phyloP scores from a whole-genome alignment of 1,140 invertebrate species.

The Oreohelix idahoensis region DNA sequence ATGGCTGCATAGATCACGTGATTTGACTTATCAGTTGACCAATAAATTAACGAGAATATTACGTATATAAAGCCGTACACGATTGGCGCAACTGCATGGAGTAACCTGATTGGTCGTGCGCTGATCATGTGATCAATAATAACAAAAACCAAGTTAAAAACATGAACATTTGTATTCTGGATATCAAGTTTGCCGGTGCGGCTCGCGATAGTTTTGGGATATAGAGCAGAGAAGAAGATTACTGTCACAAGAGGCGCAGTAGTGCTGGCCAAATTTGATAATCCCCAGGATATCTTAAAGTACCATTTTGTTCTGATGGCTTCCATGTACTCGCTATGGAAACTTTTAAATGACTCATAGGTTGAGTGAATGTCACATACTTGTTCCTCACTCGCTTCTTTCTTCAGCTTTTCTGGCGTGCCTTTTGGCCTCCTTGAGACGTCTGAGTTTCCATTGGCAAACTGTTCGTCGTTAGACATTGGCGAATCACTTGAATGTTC shows the following conservation, averaged over 20 bases:
- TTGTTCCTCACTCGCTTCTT: no score
- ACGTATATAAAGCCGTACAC: conserved; percentile 56
- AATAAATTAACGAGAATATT: conserved; percentile 58
- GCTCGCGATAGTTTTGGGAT: conserved; percentile 9
- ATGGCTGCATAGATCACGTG: conserved; percentile 57
- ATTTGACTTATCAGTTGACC: conserved; percentile 50
- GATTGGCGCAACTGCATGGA: conserved; percentile 54
- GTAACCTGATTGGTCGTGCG: conserved; percentile 56
- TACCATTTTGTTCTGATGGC: conserved; percentile 44
- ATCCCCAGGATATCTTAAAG: conserved; percentile 54
- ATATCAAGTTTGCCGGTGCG: no score
- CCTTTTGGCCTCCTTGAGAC: no score
- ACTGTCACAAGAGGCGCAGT: conserved; percentile 52
- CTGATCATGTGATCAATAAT: conserved; percentile 51
- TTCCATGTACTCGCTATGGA: no score
- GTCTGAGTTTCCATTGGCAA: no score
- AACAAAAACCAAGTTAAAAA: conserved; percentile 53
- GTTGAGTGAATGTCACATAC: no score
- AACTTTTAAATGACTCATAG: no score
- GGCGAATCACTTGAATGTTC: no score
- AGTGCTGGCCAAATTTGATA: conserved; percentile 51
- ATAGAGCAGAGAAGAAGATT: conserved; percentile 58
- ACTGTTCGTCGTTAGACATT: no score
- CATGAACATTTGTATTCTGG: conserved; percentile 53
- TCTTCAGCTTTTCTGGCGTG: no score